phyloP scores from a whole-genome alignment of 2,888 invertebrate species.

The Trachelus stipa region DNA sequence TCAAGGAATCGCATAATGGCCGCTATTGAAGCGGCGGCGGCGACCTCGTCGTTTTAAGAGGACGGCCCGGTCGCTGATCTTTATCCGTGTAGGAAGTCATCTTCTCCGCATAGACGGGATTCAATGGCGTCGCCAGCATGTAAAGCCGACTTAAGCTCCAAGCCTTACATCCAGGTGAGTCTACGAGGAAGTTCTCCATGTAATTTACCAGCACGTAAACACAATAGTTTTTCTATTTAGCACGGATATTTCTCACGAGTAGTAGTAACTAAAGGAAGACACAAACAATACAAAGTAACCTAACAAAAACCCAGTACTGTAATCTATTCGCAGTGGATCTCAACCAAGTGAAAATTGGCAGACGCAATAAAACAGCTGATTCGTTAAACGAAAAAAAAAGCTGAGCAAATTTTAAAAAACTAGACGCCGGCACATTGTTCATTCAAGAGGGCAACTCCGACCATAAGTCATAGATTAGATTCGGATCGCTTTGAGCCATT shows the following conservation, averaged over 20 bases:
- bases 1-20: conserved; percentile 43
- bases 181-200: background rate
- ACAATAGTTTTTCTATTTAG: background rate
- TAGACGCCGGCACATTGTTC: conserved; percentile 41
- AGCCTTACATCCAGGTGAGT: background rate
- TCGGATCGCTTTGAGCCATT: conserved; percentile 50
- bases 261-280: background rate
- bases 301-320: background rate
- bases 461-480: conserved; percentile 52
- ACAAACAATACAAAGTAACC: background rate
- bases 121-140: background rate
- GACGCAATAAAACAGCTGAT: background rate
- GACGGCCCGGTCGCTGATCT: conserved; percentile 41
- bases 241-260: background rate
- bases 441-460: conserved; percentile 43
- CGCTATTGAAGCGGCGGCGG: conserved; percentile 26
- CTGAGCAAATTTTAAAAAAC: conserved; percentile 6
- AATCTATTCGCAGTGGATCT: background rate
- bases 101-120: conserved; percentile 13
- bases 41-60: conserved; percentile 44
- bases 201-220: background rate
- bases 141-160: background rate
- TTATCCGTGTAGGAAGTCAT: conserved; percentile 50
- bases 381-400: conserved; percentile 30
- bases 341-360: background rate